phyloP scores from a whole-genome alignment of 2,113 vertebrate genomes.

The Actenoides hombroni region DNA sequence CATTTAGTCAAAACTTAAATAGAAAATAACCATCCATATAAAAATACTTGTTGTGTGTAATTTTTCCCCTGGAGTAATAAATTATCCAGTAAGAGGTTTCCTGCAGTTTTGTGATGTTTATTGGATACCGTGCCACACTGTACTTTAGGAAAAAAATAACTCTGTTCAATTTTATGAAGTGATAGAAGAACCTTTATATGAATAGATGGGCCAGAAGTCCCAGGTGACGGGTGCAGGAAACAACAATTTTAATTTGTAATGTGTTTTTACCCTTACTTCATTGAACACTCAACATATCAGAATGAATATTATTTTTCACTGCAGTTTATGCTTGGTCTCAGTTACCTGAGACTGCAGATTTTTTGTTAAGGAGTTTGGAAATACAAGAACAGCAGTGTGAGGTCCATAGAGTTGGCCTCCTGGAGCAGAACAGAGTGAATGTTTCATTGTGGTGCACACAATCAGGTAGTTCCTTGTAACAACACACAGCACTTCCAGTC shows the following conservation, averaged over 20 bases:
- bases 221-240: not conserved
- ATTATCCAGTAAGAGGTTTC: not conserved
- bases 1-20: not conserved
- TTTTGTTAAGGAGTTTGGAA: not conserved
- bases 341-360: not conserved
- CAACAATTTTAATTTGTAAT: not conserved
- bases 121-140: not conserved
- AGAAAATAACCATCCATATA: not conserved
- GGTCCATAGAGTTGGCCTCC: not conserved
- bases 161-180: not conserved
- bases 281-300: not conserved
- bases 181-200: not conserved
- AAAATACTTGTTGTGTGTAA: not conserved
- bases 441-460: accelerated
- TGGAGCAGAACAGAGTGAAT: not conserved
- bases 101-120: not conserved
- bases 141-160: not conserved
- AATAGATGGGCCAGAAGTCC: not conserved
- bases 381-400: not conserved
- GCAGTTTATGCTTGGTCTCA: not conserved
- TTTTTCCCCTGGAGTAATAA: not conserved
- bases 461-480: not conserved
- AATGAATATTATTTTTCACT: not conserved
- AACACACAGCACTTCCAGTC: not conserved
- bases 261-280: not conserved